Evolutionary conservation across 2,797 vertebrate genomes (phyloP), one percentile per base, ranked within the genome.

Genomic region (Vultur gryphus): DNA sequence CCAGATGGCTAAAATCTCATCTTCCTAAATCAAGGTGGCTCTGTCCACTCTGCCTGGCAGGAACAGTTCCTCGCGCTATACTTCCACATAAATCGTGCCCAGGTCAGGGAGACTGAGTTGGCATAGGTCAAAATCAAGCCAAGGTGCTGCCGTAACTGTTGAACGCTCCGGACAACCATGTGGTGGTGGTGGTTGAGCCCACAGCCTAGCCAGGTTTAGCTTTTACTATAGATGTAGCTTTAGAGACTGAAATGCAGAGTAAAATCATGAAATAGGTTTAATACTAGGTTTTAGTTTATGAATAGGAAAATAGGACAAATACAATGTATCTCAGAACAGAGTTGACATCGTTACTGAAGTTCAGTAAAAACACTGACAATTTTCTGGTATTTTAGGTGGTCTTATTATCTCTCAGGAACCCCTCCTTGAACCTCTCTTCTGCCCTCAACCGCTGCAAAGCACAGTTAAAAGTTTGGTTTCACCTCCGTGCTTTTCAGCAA

Each of bases 281-380:
- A 25, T 5, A 37, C 29, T 3, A 17, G 51, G 13, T 70, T 48
- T 75, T 33, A 39, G 12, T 51, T 59, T 44, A 44, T 12, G 23
- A 66, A 62, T 6, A 55, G 41, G 26, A 29, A 82, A 72, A 51
- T 2, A 37, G 55, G 44, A 49, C n/a, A 65, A 55, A 75, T 14
- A 39, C 7, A 25, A 3, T 0, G 1, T 5, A 6, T 33, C 23
- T 80, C 37, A 19, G 48, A 70, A 54, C 10, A 14, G 57, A 58
- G 20, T 1, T n/a, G 19, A 25, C 9, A 55, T 14, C 7, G 31
- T 57, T 59, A 39, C 11, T 55, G 1, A 26, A 26, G 44, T 41
- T 46, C 39, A 41, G 2, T 16, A 44, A 57, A 77, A 23, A 18
- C 18, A 54, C 15, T 12, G 19, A 33, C 17, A 46, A 24, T 21